Base-by-base conservation (phyloP, 2,797 vertebrate genomes). In the Euphonia xanthogaster region DNA sequence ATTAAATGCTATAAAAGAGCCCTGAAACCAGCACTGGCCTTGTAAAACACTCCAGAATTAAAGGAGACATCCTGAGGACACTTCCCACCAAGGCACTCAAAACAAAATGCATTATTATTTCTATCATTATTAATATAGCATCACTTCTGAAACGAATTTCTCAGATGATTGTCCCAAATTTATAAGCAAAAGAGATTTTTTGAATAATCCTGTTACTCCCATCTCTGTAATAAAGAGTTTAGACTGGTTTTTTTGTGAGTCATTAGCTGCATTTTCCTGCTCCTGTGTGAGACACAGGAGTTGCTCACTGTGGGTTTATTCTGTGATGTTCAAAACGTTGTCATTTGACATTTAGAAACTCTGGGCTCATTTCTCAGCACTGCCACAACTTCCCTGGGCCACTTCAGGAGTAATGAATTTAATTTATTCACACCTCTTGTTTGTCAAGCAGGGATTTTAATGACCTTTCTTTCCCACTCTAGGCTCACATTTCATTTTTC, bases 251-350 rank as follows among this genome's bases (percentile, higher is more conserved):
- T 39, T 82, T 62, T 22, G 24, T 47, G 60, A 86, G n/a, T 28
- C 6, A 45, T 54, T 82, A 53, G 35, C 24, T 79, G 8, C 24
- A 7, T 72, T 68, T 44, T 18, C 35, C 12, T 27, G 20, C 47
- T 73, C 61, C 77, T 28, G 5, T 3, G 3, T 19, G 74, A 54
- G 18, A 44, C 8, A 61, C 53, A 33, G 53, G 31, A 33, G 31
- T 54, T 54, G 31, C 53, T 55, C 53, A 23, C n/a, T 10, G 21
- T 55, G 53, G 35, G 10, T 92, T 86, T 65, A 17, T 25, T 88
- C 45, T 55, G 37, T 42, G 63, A 72, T 0, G 5, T 65, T 67
- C 54, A 57, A 33, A 48, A 48, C 1, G 1, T n/a, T 3, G 4
- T 39, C 28, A 58, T 11, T 57, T 63, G 65, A 55, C 63, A 54